Percentiles rank a stretch among this genome's conserved stretches.
phyloP scores from a whole-genome alignment of 2,888 invertebrate species.

The Ichneumoninae sp. region DNA sequence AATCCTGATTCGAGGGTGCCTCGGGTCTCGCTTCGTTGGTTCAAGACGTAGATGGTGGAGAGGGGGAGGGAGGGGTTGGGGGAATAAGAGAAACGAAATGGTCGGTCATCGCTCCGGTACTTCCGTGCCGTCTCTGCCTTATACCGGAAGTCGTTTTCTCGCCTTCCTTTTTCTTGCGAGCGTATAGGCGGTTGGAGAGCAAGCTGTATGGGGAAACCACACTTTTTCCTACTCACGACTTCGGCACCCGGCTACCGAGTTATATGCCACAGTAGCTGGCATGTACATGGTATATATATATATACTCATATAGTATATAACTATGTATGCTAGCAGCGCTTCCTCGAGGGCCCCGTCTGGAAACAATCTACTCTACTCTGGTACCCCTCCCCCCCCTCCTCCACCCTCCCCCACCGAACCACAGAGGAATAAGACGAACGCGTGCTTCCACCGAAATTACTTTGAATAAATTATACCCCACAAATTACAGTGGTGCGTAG shows the following conservation, averaged over 20 bases:
- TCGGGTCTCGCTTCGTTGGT: slow-evolving; percentile 50
- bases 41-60: slow-evolving; percentile 2
- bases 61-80: neutral
- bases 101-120: slow-evolving; percentile 63
- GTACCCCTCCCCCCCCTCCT: slow-evolving; percentile 35
- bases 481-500: slow-evolving; percentile 67
- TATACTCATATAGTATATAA: slow-evolving; percentile 55
- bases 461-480: slow-evolving; percentile 68
- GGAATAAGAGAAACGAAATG: slow-evolving; percentile 53
- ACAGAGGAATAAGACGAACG: slow-evolving; percentile 64
- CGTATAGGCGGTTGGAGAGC: slow-evolving; percentile 6
- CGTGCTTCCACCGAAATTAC: slow-evolving; percentile 66
- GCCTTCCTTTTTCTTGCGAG: slow-evolving; percentile 30
- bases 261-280: slow-evolving; percentile 23
- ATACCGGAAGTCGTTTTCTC: slow-evolving; percentile 67
- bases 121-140: slow-evolving; percentile 52
- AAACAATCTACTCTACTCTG: slow-evolving; percentile 69
- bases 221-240: slow-evolving; percentile 57
- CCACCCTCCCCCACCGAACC: slow-evolving; percentile 44
- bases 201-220: slow-evolving; percentile 43
- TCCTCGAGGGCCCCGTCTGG: slow-evolving; percentile 64
- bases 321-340: slow-evolving; percentile 40
- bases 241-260: slow-evolving; percentile 42
- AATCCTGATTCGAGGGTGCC: slow-evolving; percentile 61
- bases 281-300: slow-evolving; percentile 36